phyloP scores from a whole-genome alignment of 2,888 invertebrate species.

The Lepeophtheirus nordmannii region DNA sequence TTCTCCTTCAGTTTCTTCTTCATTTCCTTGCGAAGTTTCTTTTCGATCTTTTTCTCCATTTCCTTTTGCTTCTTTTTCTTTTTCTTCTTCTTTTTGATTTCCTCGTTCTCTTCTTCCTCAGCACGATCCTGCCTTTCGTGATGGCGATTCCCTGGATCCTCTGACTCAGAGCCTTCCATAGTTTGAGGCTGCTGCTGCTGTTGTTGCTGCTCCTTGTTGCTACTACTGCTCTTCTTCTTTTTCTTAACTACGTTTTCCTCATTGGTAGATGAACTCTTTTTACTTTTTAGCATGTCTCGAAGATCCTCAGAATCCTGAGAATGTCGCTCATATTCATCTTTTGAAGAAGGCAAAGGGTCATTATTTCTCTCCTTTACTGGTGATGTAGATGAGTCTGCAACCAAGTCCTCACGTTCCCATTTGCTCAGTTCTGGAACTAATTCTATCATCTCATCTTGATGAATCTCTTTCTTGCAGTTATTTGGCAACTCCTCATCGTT shows the following conservation, averaged over 20 bases:
- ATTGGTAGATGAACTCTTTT: background rate
- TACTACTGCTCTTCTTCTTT: background rate
- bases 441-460: background rate
- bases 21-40: constrained; percentile 7
- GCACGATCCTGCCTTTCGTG: background rate
- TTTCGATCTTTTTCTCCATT: background rate
- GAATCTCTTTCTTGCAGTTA: no score
- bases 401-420: constrained; percentile 16
- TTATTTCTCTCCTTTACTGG: background rate
- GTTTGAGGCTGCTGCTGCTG: background rate
- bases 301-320: background rate
- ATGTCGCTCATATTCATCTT: background rate
- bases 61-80: constrained; percentile 12
- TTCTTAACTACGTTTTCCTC: constrained; percentile 1
- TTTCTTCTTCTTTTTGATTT: constrained; percentile 13
- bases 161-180: background rate
- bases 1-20: background rate
- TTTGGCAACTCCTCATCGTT: background rate
- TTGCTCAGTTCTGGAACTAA: constrained; percentile 1
- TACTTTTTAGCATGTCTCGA: background rate
- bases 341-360: background rate
- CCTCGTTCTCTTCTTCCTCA: background rate
- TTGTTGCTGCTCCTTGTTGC: background rate
- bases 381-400: background rate
- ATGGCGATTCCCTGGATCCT: background rate